Evolutionary conservation across 2,113 vertebrate species (phyloP).

Genomic region (Bubo bubo): DNA sequence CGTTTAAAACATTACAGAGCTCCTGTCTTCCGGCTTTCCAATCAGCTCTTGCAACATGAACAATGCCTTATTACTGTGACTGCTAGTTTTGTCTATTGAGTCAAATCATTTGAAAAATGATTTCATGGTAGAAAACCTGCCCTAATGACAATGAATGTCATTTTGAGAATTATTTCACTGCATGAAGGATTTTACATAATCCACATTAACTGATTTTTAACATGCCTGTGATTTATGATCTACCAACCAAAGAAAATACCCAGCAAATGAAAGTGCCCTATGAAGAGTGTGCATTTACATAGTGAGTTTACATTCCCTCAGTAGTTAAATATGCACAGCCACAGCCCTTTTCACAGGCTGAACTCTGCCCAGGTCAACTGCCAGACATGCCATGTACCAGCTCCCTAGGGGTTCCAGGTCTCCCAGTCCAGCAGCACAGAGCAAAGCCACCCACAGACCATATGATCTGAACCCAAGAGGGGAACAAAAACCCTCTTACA

Average conservation of each 20-base stretch:
- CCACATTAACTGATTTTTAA: constrained; percentile 11
- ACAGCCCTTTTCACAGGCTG: not conserved
- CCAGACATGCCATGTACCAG: not conserved
- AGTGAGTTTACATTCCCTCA: not conserved
- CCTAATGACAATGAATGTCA: not conserved
- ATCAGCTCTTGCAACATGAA: not conserved
- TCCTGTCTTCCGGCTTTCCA: not conserved
- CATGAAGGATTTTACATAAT: not conserved
- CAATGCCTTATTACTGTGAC: not conserved
- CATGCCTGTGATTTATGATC: not conserved
- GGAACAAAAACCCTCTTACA: not conserved
- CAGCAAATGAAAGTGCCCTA: not conserved
- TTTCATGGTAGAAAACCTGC: not conserved
- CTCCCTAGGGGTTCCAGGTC: no score
- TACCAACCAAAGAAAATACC: not conserved
- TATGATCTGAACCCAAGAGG: not conserved
- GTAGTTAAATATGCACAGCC: not conserved
- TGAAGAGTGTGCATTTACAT: not conserved
- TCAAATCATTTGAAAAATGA: not conserved
- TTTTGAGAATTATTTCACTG: not conserved
- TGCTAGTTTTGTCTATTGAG: not conserved
- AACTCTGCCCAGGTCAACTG: not conserved
- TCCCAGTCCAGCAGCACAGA: not conserved
- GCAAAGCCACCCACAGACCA: fast-evolving
- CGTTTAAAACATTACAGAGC: not conserved